These are phyloP conservation scores for Pteronotus mesoamericanus DNA, from an alignment of 2,797 vertebrate species.

Conservation along the genomic window DNA sequence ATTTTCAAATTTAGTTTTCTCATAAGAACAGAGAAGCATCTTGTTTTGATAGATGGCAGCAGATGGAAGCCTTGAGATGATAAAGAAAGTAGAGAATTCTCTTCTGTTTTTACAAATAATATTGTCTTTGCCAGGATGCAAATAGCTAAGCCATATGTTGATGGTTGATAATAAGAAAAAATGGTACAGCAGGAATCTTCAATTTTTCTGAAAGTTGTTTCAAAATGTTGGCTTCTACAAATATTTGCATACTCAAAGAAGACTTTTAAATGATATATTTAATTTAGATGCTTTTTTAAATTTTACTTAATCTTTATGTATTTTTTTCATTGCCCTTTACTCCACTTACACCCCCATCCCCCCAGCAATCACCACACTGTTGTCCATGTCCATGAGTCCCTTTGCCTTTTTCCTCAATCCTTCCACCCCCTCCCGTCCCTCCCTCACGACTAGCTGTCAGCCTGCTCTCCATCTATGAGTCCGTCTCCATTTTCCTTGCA, in stretches of 20 bases:
- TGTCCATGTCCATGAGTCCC: neutral
- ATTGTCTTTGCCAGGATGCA: constrained; percentile 38
- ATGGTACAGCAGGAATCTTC: neutral
- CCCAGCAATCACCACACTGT: neutral
- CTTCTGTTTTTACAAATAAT: constrained; percentile 29
- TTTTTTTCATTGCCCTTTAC: neutral
- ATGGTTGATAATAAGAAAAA: constrained; percentile 37
- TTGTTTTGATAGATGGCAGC: constrained; percentile 41
- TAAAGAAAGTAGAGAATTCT: constrained; percentile 37
- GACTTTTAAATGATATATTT: constrained; percentile 9
- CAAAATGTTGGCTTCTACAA: neutral
- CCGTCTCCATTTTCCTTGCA: neutral
- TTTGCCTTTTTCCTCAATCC: neutral
- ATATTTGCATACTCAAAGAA: neutral
- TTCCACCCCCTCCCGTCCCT: neutral
- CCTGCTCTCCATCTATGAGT: neutral
- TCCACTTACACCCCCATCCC: neutral
- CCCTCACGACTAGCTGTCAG: neutral
- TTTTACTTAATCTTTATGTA: neutral
- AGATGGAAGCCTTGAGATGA: neutral
- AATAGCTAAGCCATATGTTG: constrained; percentile 31
- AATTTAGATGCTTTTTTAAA: neutral
- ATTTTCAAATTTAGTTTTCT: constrained; percentile 26
- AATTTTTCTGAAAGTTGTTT: constrained; percentile 22
- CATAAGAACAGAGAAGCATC: neutral